phyloP scores from a whole-genome alignment of 2,113 vertebrate genomes.

The Peromyscus californicus region DNA sequence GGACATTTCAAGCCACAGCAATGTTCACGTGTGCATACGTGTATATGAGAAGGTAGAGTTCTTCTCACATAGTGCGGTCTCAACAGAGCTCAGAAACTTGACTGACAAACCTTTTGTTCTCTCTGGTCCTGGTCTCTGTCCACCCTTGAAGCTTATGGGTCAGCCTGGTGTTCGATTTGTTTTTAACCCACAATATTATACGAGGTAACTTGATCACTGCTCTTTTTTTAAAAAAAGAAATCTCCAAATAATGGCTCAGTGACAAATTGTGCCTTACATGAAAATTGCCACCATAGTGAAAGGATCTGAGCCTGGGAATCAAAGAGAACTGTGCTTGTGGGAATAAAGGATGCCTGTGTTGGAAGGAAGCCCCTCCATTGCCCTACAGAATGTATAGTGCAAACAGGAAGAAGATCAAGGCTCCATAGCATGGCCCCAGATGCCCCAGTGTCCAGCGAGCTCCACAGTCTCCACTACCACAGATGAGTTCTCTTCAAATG shows the following conservation, averaged over 20 bases:
- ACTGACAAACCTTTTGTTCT: neutral
- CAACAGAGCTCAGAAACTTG: neutral
- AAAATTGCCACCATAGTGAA: neutral
- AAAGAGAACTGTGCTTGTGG: neutral
- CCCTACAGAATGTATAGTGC: accelerated
- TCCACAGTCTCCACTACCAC: neutral
- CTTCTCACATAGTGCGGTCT: neutral
- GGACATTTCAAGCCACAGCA: neutral
- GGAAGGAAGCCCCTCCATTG: neutral
- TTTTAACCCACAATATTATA: neutral
- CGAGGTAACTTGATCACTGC: neutral
- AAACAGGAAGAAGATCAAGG: neutral
- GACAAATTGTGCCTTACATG: neutral
- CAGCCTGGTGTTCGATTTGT: neutral
- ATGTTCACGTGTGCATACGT: neutral
- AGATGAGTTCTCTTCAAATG: neutral
- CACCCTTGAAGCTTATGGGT: neutral
- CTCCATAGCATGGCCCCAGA: neutral
- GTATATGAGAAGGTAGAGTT: neutral
- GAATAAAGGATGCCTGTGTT: neutral
- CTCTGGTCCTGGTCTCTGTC: neutral
- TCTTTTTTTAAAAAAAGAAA: neutral
- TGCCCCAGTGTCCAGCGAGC: neutral
- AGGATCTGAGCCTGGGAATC: neutral
- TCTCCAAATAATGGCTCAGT: too few species aligned